These are phyloP conservation scores for Teleiodes luculella DNA, from an alignment of 2,888 invertebrate species.

Conservation along the genomic window DNA sequence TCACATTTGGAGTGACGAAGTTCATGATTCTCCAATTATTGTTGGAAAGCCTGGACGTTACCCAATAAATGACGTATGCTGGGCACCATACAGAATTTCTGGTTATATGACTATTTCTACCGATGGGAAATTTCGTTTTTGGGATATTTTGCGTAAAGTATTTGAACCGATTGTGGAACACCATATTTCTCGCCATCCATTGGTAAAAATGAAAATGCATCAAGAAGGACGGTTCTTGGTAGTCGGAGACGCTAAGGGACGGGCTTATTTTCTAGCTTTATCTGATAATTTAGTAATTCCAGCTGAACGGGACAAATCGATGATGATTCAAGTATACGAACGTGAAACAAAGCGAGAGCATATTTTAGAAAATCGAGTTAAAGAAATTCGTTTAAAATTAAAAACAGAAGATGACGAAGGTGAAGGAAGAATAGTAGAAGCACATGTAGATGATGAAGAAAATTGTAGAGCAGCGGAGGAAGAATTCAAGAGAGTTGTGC, in stretches of 20 bases:
- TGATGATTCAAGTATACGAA: slow-evolving; percentile 86
- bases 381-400: slow-evolving; percentile 84
- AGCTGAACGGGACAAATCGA: slow-evolving; percentile 83
- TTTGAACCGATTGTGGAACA: slow-evolving; percentile 81
- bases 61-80: slow-evolving; percentile 45
- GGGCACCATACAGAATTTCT: slow-evolving; percentile 57
- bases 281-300: slow-evolving; percentile 82
- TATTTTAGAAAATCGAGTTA: slow-evolving; percentile 89
- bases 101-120: slow-evolving; percentile 45
- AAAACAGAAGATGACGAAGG: slow-evolving; percentile 53
- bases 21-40: slow-evolving; percentile 61
- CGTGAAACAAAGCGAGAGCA: slow-evolving; percentile 91
- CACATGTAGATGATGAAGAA: slow-evolving; percentile 32
- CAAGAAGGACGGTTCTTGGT: slow-evolving; percentile 79
- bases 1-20: slow-evolving; percentile 82
- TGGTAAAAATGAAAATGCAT: slow-evolving; percentile 81
- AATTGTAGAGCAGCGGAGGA: slow-evolving; percentile 46
- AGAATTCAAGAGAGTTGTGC: slow-evolving; percentile 41
- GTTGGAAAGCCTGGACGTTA: slow-evolving; percentile 38
- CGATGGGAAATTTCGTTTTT: slow-evolving; percentile 85
- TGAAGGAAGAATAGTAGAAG: slow-evolving; percentile 28
- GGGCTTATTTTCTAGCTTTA: slow-evolving; percentile 80
- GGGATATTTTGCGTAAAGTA: slow-evolving; percentile 87
- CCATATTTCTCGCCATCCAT: slow-evolving; percentile 71
- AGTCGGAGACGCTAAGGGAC: slow-evolving; percentile 82